Evolutionary conservation across 2,888 invertebrate species (phyloP).

Genomic region (Nomada flava): DNA sequence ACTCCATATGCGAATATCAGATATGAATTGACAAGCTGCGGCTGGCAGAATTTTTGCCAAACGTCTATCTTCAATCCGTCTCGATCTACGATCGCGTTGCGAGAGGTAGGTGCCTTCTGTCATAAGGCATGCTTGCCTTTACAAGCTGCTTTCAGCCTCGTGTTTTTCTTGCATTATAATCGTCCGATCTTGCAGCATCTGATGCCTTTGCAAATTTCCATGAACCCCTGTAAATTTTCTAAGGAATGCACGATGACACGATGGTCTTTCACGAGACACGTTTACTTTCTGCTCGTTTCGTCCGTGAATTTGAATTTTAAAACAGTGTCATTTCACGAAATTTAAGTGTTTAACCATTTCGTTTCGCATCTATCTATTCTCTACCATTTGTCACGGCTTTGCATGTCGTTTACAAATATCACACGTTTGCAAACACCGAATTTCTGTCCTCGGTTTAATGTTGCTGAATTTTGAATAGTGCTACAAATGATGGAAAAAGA

Average conservation of each 20-base stretch:
- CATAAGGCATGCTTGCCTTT: conserved; percentile 70
- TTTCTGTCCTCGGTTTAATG: background rate
- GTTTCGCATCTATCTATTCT: background rate
- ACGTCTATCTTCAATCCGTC: conserved; percentile 43
- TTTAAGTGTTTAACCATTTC: background rate
- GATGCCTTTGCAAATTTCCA: background rate
- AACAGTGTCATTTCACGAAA: background rate
- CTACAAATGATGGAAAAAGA: conserved; percentile 7
- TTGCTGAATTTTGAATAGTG: background rate
- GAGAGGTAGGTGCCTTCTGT: conserved; percentile 66
- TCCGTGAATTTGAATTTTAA: conserved; percentile 28
- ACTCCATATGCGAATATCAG: conserved; percentile 32
- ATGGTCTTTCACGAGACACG: conserved; percentile 6
- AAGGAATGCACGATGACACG: too few relatives aligned
- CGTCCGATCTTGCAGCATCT: conserved; percentile 12
- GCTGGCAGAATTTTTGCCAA: conserved; percentile 40
- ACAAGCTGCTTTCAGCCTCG: conserved; percentile 41
- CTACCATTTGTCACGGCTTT: background rate
- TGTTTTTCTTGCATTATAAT: conserved; percentile 39
- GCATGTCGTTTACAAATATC: background rate
- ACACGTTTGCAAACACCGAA: background rate
- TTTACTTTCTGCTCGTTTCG: conserved; percentile 1
- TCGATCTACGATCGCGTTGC: conserved; percentile 60
- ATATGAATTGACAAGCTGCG: conserved; percentile 60
- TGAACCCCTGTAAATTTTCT: background rate